Conservation (phyloP, 2,113 vertebrate species). For the Elachura formosa region DNA sequence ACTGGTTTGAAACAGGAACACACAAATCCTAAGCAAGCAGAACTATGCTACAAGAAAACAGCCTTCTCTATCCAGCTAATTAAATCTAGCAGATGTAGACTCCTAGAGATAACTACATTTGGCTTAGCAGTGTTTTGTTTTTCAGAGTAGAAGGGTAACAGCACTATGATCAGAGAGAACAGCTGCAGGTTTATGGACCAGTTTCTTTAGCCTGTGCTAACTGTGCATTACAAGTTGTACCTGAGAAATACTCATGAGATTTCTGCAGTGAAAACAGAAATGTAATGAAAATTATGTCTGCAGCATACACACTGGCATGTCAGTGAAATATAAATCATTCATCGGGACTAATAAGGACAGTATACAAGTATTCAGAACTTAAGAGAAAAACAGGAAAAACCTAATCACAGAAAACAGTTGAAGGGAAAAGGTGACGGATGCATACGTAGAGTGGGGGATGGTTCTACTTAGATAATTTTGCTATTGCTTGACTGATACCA, state of each 20-base stretch:
- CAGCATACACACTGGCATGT: not conserved
- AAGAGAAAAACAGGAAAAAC: conserved; percentile 38
- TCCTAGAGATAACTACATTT: not conserved
- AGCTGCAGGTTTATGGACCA: not conserved
- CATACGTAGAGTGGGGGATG: fast-evolving
- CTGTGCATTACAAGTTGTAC: not conserved
- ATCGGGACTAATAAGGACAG: not conserved
- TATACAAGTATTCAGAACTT: not conserved
- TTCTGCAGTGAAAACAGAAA: not conserved
- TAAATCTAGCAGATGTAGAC: not conserved
- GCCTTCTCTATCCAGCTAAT: not conserved
- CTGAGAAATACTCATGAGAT: not conserved
- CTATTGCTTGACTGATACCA: not conserved
- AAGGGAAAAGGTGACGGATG: conserved; percentile 5
- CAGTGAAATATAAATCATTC: not conserved
- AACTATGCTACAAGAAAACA: not conserved
- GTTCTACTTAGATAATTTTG: not conserved
- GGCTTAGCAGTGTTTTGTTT: not conserved
- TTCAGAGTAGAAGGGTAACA: not conserved
- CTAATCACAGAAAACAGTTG: conserved; percentile 13
- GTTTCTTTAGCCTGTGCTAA: not conserved
- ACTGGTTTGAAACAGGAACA: not conserved
- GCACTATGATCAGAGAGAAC: conserved; percentile 38
- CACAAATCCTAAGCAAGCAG: not conserved
- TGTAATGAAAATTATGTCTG: not conserved